phyloP scores from a whole-genome alignment of 2,888 invertebrate genomes.

The Schizaphis graminum region DNA sequence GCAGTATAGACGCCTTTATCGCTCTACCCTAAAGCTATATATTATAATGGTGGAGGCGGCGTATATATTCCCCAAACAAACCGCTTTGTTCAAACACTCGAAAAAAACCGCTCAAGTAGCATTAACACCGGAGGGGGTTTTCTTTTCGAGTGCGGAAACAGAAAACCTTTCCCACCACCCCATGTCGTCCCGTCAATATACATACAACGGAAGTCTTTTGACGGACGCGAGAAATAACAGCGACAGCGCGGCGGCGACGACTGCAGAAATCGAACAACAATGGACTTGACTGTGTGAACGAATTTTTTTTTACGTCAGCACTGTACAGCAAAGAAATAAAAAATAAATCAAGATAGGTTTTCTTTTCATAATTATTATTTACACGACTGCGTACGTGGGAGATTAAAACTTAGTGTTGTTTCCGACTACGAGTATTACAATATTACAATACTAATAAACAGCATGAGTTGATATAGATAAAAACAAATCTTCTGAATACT shows the following conservation, averaged over 20 bases:
- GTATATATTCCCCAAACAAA: constrained; percentile 54
- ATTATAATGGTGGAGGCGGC: background rate
- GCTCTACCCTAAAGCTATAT: constrained; percentile 3
- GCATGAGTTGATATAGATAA: background rate
- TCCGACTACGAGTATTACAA: background rate
- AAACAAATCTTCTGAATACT: background rate
- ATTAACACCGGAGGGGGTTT: constrained; percentile 54
- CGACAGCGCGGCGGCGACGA: background rate
- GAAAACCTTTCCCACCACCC: constrained; percentile 18
- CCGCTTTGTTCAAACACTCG: constrained; percentile 64
- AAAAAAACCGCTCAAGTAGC: constrained; percentile 60
- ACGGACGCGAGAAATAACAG: constrained; percentile 33
- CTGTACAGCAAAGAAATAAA: background rate
- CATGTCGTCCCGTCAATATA: background rate
- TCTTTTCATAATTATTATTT: background rate
- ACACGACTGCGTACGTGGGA: background rate
- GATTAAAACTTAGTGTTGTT: background rate
- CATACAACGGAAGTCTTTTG: constrained; percentile 59
- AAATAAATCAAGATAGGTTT: background rate
- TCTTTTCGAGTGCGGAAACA: constrained; percentile 50
- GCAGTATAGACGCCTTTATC: constrained; percentile 15
- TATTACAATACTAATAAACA: background rate
- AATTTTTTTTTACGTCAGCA: constrained; percentile 13
- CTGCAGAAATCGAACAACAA: constrained; percentile 29
- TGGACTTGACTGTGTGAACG: constrained; percentile 44